A percentile compares a stretch with the other conserved stretches of the same genome.
Conservation (phyloP, 2,797 vertebrate species). For the Lates japonicus region DNA sequence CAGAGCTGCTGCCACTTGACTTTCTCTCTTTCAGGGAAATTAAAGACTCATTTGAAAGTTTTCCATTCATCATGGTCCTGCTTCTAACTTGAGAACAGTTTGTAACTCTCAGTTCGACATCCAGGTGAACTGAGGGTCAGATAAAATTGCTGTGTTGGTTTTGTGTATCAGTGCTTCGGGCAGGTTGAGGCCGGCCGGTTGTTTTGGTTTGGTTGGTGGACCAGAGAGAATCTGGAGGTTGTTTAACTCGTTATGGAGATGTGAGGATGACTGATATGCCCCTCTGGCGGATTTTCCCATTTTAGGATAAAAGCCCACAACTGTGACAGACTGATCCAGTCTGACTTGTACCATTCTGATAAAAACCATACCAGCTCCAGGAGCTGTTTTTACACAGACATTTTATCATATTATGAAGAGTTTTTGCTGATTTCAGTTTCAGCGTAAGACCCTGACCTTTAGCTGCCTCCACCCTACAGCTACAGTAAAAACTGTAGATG, state of each 20-base stretch:
- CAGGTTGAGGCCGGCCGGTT: constrained; percentile 13
- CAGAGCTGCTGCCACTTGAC: no score
- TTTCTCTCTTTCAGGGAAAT: no score
- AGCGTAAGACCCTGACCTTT: neutral
- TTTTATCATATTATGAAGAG: neutral
- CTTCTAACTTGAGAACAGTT: neutral
- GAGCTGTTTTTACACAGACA: neutral
- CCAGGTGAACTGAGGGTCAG: constrained; percentile 1
- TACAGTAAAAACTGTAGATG: neutral
- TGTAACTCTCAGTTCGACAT: neutral
- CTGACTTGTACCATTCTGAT: neutral
- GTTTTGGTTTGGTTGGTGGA: constrained; percentile 33
- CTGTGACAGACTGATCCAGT: neutral
- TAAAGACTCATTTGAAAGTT: neutral
- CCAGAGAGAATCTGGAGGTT: constrained; percentile 3
- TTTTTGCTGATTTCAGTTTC: neutral
- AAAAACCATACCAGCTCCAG: neutral
- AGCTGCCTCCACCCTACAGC: neutral
- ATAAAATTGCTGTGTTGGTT: neutral
- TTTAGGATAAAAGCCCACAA: neutral
- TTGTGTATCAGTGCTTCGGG: neutral
- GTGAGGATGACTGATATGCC: neutral
- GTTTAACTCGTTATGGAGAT: neutral
- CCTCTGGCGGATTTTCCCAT: neutral
- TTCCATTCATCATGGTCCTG: neutral